Base-by-base conservation (phyloP, 2,113 vertebrate genomes). In the Nicator chloris region DNA sequence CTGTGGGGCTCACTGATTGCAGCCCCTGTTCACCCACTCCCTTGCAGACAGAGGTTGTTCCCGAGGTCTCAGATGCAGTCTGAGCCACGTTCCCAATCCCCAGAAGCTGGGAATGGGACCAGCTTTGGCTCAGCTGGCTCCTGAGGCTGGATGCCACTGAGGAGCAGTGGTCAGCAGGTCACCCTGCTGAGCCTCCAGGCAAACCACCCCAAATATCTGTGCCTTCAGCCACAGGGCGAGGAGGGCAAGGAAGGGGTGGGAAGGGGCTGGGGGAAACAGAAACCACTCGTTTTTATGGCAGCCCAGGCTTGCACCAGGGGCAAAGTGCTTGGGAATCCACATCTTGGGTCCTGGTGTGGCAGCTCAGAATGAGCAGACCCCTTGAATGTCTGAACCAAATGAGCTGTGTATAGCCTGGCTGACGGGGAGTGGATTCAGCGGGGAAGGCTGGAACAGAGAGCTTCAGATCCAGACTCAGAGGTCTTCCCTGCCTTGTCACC, bases 11-110 rank as follows among this genome's bases (percentile, higher is more conserved):
- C 31, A 6, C 39, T 47, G 31, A 45, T 65, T 24, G 0, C 13
- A 78, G 76, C 15, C 17, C 26, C 45, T 68, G 10, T 22, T 70
- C 24, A 51, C 14, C 0, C 42, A 2, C 28, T 28, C 26, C 50
- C 51, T 68, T 44, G 53, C 64, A 63, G 22, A 11, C 1, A 5
- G 39, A 61, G 40, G 5, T 15, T 4, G 1, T 49, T 83, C 50
- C 30, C 53, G 14, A 59, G 31, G 21, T 64, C 44, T 72, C 0
- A 0, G 19, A 14, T 61, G 21, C 2, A 75, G 35, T 54, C 63
- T 51, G 56, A 73, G 42, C 39, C 6, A 15, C 0, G 1, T 27
- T 57, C 42, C 1, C 0, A 15, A 4, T 39, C 47, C 68, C 50
- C 51, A 17, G 15, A 81, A 73, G 21, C 37, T 47, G 33, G 40